Base-by-base conservation (phyloP, 1,140 invertebrate genomes). In the Drosophila auraria region DNA sequence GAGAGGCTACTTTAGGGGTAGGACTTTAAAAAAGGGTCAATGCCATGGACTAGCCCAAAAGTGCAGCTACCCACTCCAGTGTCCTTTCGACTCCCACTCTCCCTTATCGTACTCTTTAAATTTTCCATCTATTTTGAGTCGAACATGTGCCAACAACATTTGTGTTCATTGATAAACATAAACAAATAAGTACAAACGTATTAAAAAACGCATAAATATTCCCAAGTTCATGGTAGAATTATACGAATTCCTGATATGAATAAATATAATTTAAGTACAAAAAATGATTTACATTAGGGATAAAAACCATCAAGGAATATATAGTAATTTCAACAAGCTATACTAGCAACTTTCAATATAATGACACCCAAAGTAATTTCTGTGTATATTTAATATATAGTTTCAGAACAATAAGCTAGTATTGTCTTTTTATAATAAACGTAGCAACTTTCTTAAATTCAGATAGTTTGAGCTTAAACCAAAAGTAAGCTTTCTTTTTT, bases 21-120 rank as follows among this genome's bases (percentile, higher is more conserved):
- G 65, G 60, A 51, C 15, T n/a, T 25, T 2, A 56, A 60, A 56
- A 72, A 73, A 62, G 69, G 75, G 80, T 82, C 64, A 74, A 61
- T 56, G 61, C 63, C 57, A 65, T 69, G 53, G 30, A 11, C 17
- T 38, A 20, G 58, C 23, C 61, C 8, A 7, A 68, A 68, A 73
- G 50, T 58, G 61, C 73, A 65, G 66, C 47, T 40, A 54, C 63
- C 63, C 62, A 61, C 56, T 27, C 33, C 40, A 14, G 3, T 11
- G 11, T 20, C 25, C 9, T 15, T 20, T 9, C 8, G 5, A 8
- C 20, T n/a, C 14, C 17, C 15, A 8, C 8, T 14, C 4, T 15
- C 47, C 23, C 5, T 33, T 15, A 49, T 30, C 14, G 11, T 8
- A 23, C 9, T 25, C 15, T 7, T n/a, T 36, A 17, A 8, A 23